Evolutionary conservation across 1,140 invertebrate genomes (phyloP), one percentile per base, ranked within the genome.

Genomic region (Megathymus violae): DNA sequence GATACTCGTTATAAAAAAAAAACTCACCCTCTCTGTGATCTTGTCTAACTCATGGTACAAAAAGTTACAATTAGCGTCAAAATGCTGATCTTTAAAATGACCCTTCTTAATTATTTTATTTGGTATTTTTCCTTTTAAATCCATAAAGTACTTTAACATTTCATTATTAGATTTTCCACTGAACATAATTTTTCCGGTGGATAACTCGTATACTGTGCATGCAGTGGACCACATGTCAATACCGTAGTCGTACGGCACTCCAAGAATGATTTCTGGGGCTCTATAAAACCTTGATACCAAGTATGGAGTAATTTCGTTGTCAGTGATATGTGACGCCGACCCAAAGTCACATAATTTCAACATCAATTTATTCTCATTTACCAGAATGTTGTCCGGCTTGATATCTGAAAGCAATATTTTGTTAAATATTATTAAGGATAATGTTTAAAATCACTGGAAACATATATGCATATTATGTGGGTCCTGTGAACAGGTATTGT

Each of bases 101-200:
- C 97, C 97, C 91, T 98, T 98, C 64, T 97, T 93, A 69, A 99
- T 96, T 38, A 99, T 89, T 88, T 98, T 98, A 88, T 99, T 99
- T 2, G 98, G 97, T 92, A 99, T 97, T 76, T 75, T 89, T n/a
- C 98, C 99, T 85, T 99, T 99, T 15, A 99, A 92, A 80, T 99
- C 99, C 98, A 99, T 99, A 82, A 99, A 99, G 82, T 96, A 96
- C 91, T 99, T 99, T 16, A 99, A 92, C 99, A 99, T 99, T 93
- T 99, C 96, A 91, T 99, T 99, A 91, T 99, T 99, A 0, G 98
- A 98, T 87, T 97, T 98, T 15, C 99, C 99, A 61, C 97, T 96
- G 82, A 99, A 99, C 91, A 99, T 94, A 61, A 99, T 99, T 92
- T 97, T 97, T 22, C 98, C 98, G 13, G 98, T 99, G 79, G 99